A percentile compares a stretch with the other conserved stretches of the same genome.
Conservation (phyloP, 1,140 invertebrate species). For the Colletes latitarsis region DNA sequence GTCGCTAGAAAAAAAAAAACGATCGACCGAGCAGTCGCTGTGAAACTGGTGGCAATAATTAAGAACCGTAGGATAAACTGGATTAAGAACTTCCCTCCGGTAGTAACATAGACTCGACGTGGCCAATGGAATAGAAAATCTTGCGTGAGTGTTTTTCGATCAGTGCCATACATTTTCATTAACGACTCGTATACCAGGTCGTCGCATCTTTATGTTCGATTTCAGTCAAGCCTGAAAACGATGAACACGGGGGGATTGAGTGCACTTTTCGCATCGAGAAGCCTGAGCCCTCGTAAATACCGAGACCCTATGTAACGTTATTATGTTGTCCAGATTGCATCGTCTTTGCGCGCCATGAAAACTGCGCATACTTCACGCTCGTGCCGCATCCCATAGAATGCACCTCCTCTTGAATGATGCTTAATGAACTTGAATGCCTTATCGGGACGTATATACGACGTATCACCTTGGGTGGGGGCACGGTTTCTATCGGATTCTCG, state of each 20-base stretch:
- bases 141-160: neutral
- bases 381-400: slow-evolving; percentile 3
- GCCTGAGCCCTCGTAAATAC: slow-evolving; percentile 24
- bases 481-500: neutral
- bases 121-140: neutral
- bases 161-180: slow-evolving; percentile 9
- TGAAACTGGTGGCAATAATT: neutral
- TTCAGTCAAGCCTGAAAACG: neutral
- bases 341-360: neutral
- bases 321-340: slow-evolving; percentile 16
- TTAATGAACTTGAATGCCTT: slow-evolving; percentile 51
- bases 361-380: slow-evolving; percentile 31
- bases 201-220: neutral
- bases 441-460: slow-evolving; percentile 19
- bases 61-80: slow-evolving; percentile 3
- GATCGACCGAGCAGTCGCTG: neutral
- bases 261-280: neutral
- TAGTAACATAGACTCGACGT: no score
- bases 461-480: neutral
- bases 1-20: neutral
- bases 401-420: slow-evolving; percentile 43
- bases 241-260: neutral
- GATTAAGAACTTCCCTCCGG: neutral
- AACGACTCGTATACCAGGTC: neutral
- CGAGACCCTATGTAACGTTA: slow-evolving; percentile 3